Percentiles rank a stretch among this genome's conserved stretches.
These are phyloP conservation scores for Sclerurus mexicanus DNA, from an alignment of 2,113 vertebrate genomes.

Conservation along the genomic window DNA sequence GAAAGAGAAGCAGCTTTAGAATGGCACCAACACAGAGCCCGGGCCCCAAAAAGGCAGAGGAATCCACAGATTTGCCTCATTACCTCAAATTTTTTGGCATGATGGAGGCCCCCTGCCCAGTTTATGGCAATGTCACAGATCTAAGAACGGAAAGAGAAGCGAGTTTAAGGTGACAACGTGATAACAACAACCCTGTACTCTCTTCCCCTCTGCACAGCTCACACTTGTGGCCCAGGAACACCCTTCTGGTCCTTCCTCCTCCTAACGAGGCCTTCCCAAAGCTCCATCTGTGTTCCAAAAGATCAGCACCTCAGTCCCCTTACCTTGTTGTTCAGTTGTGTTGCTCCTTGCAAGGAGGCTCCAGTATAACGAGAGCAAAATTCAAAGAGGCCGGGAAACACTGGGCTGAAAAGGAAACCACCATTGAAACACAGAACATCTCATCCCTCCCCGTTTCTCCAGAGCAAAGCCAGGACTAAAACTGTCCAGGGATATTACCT, in stretches of 20 bases:
- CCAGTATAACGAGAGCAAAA: slow-evolving; percentile 98
- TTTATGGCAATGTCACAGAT: slow-evolving; percentile 99
- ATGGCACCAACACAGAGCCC: neutral
- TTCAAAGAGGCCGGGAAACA: slow-evolving; percentile 97
- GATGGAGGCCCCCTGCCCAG: slow-evolving; percentile 97
- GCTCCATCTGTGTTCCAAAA: neutral
- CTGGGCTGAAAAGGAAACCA: slow-evolving; percentile 80
- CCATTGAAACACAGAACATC: neutral
- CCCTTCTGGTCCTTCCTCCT: neutral
- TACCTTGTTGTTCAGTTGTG: slow-evolving; percentile 98
- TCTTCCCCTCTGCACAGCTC: neutral
- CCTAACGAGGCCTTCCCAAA: neutral
- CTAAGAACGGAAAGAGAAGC: slow-evolving; percentile 59
- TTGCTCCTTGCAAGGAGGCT: slow-evolving; percentile 95
- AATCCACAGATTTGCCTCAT: neutral
- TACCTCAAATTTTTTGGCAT: slow-evolving; percentile 99
- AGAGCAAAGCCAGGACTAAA: neutral
- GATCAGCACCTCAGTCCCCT: neutral
- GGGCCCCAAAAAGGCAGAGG: neutral
- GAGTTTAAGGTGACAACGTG: neutral
- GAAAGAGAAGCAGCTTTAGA: neutral
- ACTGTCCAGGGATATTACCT: neutral
- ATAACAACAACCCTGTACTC: neutral
- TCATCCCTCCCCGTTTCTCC: neutral
- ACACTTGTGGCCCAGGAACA: neutral